These are phyloP conservation scores for Dendrolimus houi DNA, from an alignment of 2,888 invertebrate species.

Conservation along the genomic window DNA sequence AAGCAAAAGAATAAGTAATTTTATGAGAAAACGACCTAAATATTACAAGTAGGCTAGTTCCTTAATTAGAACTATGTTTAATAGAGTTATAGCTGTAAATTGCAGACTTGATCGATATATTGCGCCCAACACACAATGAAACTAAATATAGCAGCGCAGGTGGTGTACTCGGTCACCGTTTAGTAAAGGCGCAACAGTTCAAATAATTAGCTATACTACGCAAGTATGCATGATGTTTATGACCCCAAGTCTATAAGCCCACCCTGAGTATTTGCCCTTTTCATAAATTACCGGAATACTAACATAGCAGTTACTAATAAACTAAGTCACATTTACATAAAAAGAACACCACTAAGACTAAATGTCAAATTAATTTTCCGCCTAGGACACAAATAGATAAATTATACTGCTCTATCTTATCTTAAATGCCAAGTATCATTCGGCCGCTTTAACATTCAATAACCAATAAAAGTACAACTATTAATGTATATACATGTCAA, in stretches of 20 bases:
- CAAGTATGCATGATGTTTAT: neutral
- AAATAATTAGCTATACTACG: slow-evolving; percentile 25
- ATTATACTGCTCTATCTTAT: neutral
- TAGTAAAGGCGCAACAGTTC: slow-evolving; percentile 35
- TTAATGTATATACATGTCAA: too few species aligned
- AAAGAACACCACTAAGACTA: neutral
- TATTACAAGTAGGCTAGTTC: slow-evolving; percentile 3
- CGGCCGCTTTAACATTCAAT: too few species aligned
- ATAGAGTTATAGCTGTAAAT: slow-evolving; percentile 25
- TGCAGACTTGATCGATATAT: slow-evolving; percentile 47
- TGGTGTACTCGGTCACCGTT: slow-evolving; percentile 41
- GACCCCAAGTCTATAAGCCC: neutral
- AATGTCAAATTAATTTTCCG: neutral
- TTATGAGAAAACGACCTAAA: neutral
- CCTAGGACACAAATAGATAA: neutral
- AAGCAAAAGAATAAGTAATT: neutral
- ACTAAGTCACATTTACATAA: neutral
- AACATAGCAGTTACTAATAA: too few species aligned
- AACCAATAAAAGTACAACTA: too few species aligned
- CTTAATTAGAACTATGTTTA: slow-evolving; percentile 9
- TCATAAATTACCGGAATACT: too few species aligned
- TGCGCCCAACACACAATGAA: slow-evolving; percentile 61
- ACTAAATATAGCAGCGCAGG: slow-evolving; percentile 65
- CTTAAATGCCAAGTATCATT: neutral
- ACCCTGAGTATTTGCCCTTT: neutral